These are phyloP conservation scores for Dryas iulia DNA, from an alignment of 1,140 invertebrate genomes.

Conservation along the genomic window DNA sequence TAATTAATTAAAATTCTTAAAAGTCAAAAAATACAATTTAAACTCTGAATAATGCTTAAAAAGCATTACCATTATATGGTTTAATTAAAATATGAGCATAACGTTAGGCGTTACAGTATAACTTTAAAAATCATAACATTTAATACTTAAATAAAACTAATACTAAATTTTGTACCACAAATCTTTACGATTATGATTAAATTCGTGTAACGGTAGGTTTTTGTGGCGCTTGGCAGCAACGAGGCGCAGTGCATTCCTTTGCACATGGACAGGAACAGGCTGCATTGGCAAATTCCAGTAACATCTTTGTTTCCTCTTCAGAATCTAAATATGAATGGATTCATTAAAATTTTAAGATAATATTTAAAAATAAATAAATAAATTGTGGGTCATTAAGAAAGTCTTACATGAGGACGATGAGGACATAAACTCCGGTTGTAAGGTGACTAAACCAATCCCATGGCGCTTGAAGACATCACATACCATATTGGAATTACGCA, in stretches of 20 bases:
- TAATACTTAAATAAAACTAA: not conserved
- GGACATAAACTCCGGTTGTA: constrained; percentile 87
- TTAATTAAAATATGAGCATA: not conserved
- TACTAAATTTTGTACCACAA: not conserved
- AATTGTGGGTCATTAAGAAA: no score
- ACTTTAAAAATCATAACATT: not conserved
- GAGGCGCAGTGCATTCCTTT: constrained; percentile 61
- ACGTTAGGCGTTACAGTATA: not conserved
- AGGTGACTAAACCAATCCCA: constrained; percentile 88
- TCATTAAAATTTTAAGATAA: not conserved
- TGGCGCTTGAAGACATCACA: constrained; percentile 86
- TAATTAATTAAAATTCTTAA: not conserved
- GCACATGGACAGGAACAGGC: constrained; percentile 66
- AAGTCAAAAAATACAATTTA: not conserved
- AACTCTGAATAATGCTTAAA: not conserved
- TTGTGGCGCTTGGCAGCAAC: constrained; percentile 56
- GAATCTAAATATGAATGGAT: constrained; percentile 40
- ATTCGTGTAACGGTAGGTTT: constrained; percentile 55
- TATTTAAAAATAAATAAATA: not conserved
- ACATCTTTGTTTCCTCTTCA: constrained; percentile 61
- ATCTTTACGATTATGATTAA: constrained; percentile 28
- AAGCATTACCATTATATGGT: not conserved
- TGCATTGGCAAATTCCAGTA: constrained; percentile 63
- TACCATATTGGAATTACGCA: constrained; percentile 82
- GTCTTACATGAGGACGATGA: constrained; percentile 49